A percentile compares a stretch with the other conserved stretches of the same genome.
Evolutionary conservation across 2,888 invertebrate genomes (phyloP).

Genomic region (Bembecia ichneumoniformis): DNA sequence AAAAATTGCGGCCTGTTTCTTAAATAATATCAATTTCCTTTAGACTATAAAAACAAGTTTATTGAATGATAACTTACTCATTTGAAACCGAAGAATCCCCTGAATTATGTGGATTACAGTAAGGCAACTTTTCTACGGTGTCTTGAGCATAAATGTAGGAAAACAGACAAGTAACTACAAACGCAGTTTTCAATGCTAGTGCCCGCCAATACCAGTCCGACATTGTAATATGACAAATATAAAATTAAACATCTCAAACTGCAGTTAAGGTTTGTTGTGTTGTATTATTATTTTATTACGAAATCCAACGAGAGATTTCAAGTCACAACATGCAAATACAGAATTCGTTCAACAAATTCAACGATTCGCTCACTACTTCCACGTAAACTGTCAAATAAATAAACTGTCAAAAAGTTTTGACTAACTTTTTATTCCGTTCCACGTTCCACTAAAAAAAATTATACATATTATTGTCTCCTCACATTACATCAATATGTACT

Average conservation of each 20-base stretch:
- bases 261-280: constrained; percentile 23
- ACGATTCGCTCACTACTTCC: constrained; percentile 16
- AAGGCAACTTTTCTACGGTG: constrained; percentile 54
- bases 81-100: constrained; percentile 35
- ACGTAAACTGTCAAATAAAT: constrained; percentile 26
- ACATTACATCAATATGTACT: too few relatives aligned
- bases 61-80: constrained; percentile 41
- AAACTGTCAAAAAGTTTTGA: neutral
- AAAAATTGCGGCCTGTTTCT: too few relatives aligned
- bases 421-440: too few relatives aligned
- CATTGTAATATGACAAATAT: constrained; percentile 56
- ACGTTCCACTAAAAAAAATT: too few relatives aligned
- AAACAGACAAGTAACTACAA: constrained; percentile 45
- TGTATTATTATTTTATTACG: constrained; percentile 27
- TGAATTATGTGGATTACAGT: constrained; percentile 52
- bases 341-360: constrained; percentile 4
- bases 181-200: constrained; percentile 45
- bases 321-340: constrained; percentile 15
- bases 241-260: constrained; percentile 54
- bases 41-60: neutral
- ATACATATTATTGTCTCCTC: too few relatives aligned
- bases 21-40: too few relatives aligned
- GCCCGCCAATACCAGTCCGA: constrained; percentile 62
- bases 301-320: constrained; percentile 36
- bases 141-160: constrained; percentile 52